Evolutionary conservation across 2,113 vertebrate genomes (phyloP), one percentile per base, ranked within the genome.

Genomic region (Paralichthys olivaceus): DNA sequence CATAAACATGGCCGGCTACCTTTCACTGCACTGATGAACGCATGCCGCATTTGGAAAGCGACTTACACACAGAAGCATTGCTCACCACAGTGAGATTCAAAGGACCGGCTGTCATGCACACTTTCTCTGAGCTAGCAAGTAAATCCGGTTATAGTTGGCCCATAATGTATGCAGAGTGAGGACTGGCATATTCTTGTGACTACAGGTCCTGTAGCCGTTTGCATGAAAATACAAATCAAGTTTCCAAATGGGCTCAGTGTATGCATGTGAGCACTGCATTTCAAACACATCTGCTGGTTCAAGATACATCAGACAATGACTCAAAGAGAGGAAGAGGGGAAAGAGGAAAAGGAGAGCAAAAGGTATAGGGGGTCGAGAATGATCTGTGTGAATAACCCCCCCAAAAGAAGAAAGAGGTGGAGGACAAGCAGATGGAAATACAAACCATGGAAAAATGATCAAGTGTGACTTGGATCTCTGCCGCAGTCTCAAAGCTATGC

Each of bases 71-170:
- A 51, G 58, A 89, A 49, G 63, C 74, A 53, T 43, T 29, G 22
- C 70, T 65, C 76, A 61, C 74, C 75, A 78, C 68, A 80, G 67
- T 81, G 62, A 66, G 56, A 79, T 83, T 79, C 71, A 77, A 79
- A 87, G 58, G 69, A 68, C 72, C 77, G 57, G 70, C 81, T 82
- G 75, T 70, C 68, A 79, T 60, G 68, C 72, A 82, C 62, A 77
- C 77, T 76, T 69, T 87, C 45, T 28, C 77, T 76, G 62, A 84
- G 79, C 86, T 72, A 65, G 53, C 80, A 37, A 74, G 74, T 67
- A 82, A 92, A 92, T 91, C 90, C 80, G 28, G 79, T 93, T 93
- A 91, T 51, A 78, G 78, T 81, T 78, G 73, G 71, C 64, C 75
- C 70, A 51, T 83, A 86, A 90, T 87, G 84, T 87, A 90, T 85